Evolutionary conservation across 2,888 invertebrate species (phyloP).

Genomic region (Imbricaverruca yamaguchii): DNA sequence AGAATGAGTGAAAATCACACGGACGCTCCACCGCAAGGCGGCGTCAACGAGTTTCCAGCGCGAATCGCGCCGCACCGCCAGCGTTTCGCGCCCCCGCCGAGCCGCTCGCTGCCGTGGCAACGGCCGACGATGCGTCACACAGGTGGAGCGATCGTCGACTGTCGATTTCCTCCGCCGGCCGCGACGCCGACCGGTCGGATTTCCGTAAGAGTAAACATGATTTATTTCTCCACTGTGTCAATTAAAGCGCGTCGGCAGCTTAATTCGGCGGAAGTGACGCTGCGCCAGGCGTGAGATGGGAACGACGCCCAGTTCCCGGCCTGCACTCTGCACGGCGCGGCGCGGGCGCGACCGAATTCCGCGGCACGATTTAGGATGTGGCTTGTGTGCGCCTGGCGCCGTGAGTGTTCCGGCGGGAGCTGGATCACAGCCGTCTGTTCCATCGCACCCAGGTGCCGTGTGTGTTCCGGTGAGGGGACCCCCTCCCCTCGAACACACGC

Average conservation of each 20-base stretch:
- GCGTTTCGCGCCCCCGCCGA: background rate
- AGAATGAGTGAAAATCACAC: background rate
- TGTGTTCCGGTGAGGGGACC: too few relatives aligned
- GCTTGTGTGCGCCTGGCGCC: too few relatives aligned
- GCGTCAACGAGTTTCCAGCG: background rate
- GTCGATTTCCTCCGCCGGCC: background rate
- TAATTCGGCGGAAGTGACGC: constrained; percentile 12
- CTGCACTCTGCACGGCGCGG: background rate
- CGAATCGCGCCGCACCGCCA: background rate
- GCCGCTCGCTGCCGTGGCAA: background rate
- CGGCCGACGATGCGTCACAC: background rate
- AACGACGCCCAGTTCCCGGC: background rate
- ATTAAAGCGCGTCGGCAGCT: background rate
- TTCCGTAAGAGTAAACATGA: background rate
- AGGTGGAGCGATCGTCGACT: background rate
- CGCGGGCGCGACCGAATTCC: background rate
- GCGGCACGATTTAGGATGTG: too few relatives aligned
- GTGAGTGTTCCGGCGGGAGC: too few relatives aligned
- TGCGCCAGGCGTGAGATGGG: background rate
- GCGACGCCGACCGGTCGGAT: background rate
- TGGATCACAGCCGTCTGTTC: too few relatives aligned
- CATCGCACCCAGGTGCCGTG: too few relatives aligned
- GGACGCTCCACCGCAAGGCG: background rate
- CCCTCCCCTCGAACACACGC: too few relatives aligned
- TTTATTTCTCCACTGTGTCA: background rate